phyloP scores from a whole-genome alignment of 2,888 invertebrate species.

The Melipona bicolor region DNA sequence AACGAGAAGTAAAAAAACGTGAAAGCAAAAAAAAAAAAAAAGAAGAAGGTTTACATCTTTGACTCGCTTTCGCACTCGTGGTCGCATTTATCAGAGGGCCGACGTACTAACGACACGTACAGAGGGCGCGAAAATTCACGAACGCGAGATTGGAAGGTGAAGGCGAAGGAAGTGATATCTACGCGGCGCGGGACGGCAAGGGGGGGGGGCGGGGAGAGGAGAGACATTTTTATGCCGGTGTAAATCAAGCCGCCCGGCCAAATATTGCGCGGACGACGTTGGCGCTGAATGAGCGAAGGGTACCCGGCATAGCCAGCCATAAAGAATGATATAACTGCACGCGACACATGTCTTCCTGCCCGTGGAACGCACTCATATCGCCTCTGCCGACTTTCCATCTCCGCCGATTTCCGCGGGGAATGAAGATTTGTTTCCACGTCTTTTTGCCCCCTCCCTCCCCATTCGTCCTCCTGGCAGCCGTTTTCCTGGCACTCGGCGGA shows the following conservation, averaged over 20 bases:
- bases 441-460: conserved; percentile 25
- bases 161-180: conserved; percentile 54
- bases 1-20: too few species aligned
- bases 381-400: conserved; percentile 43
- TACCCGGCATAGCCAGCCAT: conserved; percentile 74
- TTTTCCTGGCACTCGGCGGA: conserved; percentile 35
- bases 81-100: conserved; percentile 23
- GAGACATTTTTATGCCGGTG: conserved; percentile 78
- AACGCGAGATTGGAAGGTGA: neutral
- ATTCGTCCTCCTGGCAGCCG: conserved; percentile 25
- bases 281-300: conserved; percentile 68
- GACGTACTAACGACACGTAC: too few species aligned
- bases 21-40: too few species aligned
- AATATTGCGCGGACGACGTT: conserved; percentile 78
- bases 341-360: conserved; percentile 83
- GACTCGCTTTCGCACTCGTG: neutral
- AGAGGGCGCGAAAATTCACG: conserved; percentile 30
- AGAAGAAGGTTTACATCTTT: neutral
- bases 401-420: conserved; percentile 65
- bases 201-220: conserved; percentile 11
- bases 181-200: conserved; percentile 6
- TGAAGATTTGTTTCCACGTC: conserved; percentile 80
- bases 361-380: conserved; percentile 65
- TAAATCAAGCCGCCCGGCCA: conserved; percentile 80
- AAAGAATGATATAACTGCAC: conserved; percentile 84